Percentiles rank a stretch among this genome's conserved stretches.
Evolutionary conservation across 2,888 invertebrate genomes (phyloP).

Genomic region (Incurvaria masculella): DNA sequence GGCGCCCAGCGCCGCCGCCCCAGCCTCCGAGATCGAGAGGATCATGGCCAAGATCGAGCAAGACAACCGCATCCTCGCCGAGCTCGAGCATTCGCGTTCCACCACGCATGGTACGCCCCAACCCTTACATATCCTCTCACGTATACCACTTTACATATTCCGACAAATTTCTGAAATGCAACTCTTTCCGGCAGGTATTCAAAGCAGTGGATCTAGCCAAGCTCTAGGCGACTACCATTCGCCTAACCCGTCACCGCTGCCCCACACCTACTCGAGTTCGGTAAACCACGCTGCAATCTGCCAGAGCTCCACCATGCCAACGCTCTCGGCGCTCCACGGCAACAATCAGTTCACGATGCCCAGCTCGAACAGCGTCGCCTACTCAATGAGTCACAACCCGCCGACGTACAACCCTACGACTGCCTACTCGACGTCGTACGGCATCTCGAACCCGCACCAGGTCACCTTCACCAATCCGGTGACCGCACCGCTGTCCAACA

Average conservation of each 20-base stretch:
- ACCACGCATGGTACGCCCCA: slow-evolving; percentile 56
- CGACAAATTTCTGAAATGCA: no score
- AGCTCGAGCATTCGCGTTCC: slow-evolving; percentile 80
- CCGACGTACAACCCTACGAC: slow-evolving; percentile 50
- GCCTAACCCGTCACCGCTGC: slow-evolving; percentile 57
- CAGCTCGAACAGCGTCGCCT: slow-evolving; percentile 48
- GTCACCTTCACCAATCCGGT: slow-evolving; percentile 52
- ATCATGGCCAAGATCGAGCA: slow-evolving; percentile 96
- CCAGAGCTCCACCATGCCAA: slow-evolving; percentile 65
- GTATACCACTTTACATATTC: no score
- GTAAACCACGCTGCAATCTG: slow-evolving; percentile 44
- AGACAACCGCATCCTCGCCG: slow-evolving; percentile 84
- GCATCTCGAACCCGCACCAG: slow-evolving; percentile 49
- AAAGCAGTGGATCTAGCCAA: slow-evolving; percentile 68
- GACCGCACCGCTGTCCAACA: slow-evolving; percentile 47
- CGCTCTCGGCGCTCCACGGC: slow-evolving; percentile 51
- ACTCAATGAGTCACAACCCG: slow-evolving; percentile 52
- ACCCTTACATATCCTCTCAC: slow-evolving; percentile 1
- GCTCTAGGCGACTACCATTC: slow-evolving; percentile 65
- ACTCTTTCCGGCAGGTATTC: slow-evolving; percentile 45
- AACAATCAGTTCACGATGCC: slow-evolving; percentile 45
- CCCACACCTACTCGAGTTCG: slow-evolving; percentile 52
- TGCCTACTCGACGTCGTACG: slow-evolving; percentile 43
- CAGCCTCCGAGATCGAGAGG: slow-evolving; percentile 80
- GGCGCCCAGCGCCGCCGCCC: slow-evolving; percentile 29